Conservation (phyloP, 2,113 vertebrate species). For the Pseudonaja textilis region DNA sequence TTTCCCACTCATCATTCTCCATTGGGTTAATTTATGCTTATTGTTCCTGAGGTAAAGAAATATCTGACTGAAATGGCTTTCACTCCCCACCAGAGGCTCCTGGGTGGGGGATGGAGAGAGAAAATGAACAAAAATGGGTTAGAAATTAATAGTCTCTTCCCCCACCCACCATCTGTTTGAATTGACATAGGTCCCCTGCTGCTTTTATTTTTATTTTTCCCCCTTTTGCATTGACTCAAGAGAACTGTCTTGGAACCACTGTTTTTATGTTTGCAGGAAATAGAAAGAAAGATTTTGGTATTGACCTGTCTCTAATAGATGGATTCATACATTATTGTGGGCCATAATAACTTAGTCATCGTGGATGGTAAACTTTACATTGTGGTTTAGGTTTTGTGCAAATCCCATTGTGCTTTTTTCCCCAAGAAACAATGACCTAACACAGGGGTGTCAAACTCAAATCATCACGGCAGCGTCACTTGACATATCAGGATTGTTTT, state of each 20-base stretch:
- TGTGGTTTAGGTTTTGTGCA: neutral
- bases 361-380: neutral
- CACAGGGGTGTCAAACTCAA: neutral
- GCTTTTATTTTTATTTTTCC: neutral
- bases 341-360: neutral
- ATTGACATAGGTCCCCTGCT: neutral
- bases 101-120: neutral
- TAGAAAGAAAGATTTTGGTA: neutral
- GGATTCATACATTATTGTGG: neutral
- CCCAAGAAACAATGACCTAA: neutral
- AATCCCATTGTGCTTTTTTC: neutral
- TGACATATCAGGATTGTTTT: no score
- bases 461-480: no score
- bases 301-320: neutral
- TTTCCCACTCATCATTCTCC: neutral
- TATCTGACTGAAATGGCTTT: neutral
- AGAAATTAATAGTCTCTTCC: neutral
- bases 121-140: neutral
- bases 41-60: neutral
- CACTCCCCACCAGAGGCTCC: neutral
- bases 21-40: neutral
- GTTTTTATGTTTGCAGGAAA: neutral
- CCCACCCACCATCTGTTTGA: neutral
- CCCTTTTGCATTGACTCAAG: neutral
- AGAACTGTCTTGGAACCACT: neutral